Conservation (phyloP, 1,140 invertebrate genomes). For the Platyscapa corneri region DNA sequence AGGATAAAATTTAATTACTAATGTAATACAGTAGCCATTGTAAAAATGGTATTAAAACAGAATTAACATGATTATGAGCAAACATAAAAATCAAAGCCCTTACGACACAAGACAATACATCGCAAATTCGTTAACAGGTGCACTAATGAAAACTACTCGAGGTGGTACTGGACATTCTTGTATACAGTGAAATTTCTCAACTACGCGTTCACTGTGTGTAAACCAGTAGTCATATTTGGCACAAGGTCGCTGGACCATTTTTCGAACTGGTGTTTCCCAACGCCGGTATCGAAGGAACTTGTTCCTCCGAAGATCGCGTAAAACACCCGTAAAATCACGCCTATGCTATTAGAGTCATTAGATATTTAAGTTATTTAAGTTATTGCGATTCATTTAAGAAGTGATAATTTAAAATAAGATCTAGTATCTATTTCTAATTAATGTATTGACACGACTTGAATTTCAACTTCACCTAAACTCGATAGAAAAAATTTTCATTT, state of each 20-base stretch:
- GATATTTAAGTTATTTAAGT: not conserved
- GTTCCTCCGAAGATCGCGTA: not conserved
- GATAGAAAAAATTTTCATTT: too few species aligned
- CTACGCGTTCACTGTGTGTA: slow-evolving; percentile 3
- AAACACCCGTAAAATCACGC: not conserved
- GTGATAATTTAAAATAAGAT: not conserved
- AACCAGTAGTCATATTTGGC: slow-evolving; percentile 56
- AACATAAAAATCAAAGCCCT: not conserved
- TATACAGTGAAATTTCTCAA: not conserved
- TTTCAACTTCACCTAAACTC: too few species aligned
- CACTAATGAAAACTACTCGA: slow-evolving; percentile 13
- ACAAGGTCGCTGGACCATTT: slow-evolving; percentile 62
- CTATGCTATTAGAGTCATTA: not conserved
- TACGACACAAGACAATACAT: not conserved
- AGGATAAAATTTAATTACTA: too few species aligned
- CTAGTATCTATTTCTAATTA: too few species aligned
- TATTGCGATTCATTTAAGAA: not conserved
- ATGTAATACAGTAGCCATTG: too few species aligned
- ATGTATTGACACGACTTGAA: too few species aligned
- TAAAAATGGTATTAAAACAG: too few species aligned
- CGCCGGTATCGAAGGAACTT: not conserved
- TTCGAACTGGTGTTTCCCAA: slow-evolving; percentile 38
- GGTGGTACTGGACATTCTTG: slow-evolving; percentile 11
- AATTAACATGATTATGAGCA: not conserved
- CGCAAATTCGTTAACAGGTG: not conserved